Evolutionary conservation across 2,888 invertebrate genomes (phyloP), one percentile per base, ranked within the genome.

Genomic region (Pinctada fucata): DNA sequence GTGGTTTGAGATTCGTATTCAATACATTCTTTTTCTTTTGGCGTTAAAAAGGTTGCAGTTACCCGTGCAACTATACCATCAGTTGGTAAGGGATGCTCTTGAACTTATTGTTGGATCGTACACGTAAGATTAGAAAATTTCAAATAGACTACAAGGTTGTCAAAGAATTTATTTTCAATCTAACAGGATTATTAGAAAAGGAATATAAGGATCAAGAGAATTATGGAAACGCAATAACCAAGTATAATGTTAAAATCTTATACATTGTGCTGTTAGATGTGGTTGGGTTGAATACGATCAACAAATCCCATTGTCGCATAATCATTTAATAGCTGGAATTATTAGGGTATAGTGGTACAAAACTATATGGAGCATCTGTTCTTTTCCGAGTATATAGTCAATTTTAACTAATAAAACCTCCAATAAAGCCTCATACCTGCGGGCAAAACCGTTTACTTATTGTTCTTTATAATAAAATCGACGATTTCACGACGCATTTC

Each of bases 311-410:
- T 58, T 58, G 58, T 58, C 6, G 58, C 8, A 58, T 58, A 1
- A 58, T 58, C 58, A 58, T 68, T 68, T 68, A 31, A 68, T 68
- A 47, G 16, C 10, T 31, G 5, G 13, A n/a, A 47, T 45, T 68
- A 68, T 68, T 68, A 68, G 47, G 47, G 45, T 68, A 31, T 68
- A 68, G 47, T 45, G 47, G 68, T 68, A 45, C 68, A 47, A 68
- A 68, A 8, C 68, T 5, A 68, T 68, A 68, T 68, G 47, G n/a
- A 6, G 68, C 68, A 68, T 68, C 68, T 68, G 68, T 68, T 68
- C 66, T 16, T 66, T 66, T 16, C 31, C 31, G n/a, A 16, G 6
- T 16, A 8, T 68, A 47, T 45, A 68, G 68, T 68, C 68, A n/a
- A 68, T 68, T 68, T 31, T 68, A 68, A 10, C 68, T 47, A 3